Base-by-base conservation (phyloP, 2,113 vertebrate species). In the Grammomys dolichurus region DNA sequence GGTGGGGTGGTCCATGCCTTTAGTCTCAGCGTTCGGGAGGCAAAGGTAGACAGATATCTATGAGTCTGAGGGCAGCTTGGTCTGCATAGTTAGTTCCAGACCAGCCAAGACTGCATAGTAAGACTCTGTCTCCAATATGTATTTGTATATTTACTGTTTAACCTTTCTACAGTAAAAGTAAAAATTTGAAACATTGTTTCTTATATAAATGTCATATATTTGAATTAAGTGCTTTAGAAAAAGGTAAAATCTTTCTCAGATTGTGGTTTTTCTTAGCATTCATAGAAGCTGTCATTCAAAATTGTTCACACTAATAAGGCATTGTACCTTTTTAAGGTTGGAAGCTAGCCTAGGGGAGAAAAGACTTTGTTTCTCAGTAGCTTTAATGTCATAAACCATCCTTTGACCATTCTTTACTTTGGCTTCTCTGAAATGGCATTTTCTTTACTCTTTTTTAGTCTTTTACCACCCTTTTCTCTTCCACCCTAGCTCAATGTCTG, bases 131-230 rank as follows among this genome's bases (percentile, higher is more conserved):
- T 84, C 36, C 56, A 82, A 40, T 60, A 63, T 43, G 10, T 84
- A 40, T 84, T 63, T 63, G 84, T 75, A 89, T 65, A 33, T 54
- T 54, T 87, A 65, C 16, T 90, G 22, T 89, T 75, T 69, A 72
- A 60, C 72, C 11, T 86, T 94, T 91, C n/a, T 88, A 20, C 12
- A 77, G 24, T 97, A 85, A 86, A 89, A 28, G 40, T 76, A 63
- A 85, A 46, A 31, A 56, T 93, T 98, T 93, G 67, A 88, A 88
- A 70, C 51, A 73, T 56, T 51, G 20, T 81, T 94, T 97, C 80
- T 91, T 28, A 36, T 80, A 33, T 46, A 13, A 9, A 1, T 84
- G 13, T 31, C 93, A 91, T 33, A 82, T 95, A 86, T 78, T 93
- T 97, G 54, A 93, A 67, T 92, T 80, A 90, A 81, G 6, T 93